Evolutionary conservation across 2,113 vertebrate genomes (phyloP), one percentile per base, ranked within the genome.

Genomic region (Climacteris rufus): DNA sequence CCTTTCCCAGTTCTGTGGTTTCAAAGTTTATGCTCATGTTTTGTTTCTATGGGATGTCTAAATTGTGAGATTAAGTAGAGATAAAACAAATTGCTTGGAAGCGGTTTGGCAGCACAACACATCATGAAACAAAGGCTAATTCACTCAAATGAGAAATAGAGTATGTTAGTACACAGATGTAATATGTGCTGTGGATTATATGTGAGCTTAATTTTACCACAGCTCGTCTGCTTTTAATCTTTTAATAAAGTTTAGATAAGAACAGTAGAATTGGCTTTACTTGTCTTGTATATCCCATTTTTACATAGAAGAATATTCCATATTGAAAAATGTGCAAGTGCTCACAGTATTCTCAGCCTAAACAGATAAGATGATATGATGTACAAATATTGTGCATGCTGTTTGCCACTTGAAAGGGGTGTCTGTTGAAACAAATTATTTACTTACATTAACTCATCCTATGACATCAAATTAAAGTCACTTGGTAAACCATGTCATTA

Each of bases 71-170:
- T 85, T 91, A 96, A 65, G 37, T 15, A 80, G 65, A 91, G n/a
- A 65, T 56, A 85, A 89, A 91, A 82, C 16, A 94, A 85, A 87
- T 52, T 76, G 66, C 61, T 85, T 90, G 66, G 61, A 93, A 95
- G 57, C 44, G 76, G 66, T 64, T 69, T 94, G 87, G 90, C 84
- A 91, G 74, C 35, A 44, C n/a, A 69, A 42, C 77, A 64, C 27
- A 91, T n/a, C 57, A 25, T 35, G 84, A 95, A 95, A 93, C 84
- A 65, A 84, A 56, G 47, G 42, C 14, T 94, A 93, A 91, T 94
- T 93, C 93, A 71, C 69, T 87, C 57, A 87, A 81, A 96, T 91
- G 79, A 61, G 68, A 90, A 92, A 59, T 31, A 61, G 30, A 71
- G 10, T 79, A 42, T 87, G 72, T 74, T 83, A 81, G 37, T 84